These are phyloP conservation scores for Willowsia nigromaculata DNA, from an alignment of 2,888 invertebrate genomes.

Conservation along the genomic window DNA sequence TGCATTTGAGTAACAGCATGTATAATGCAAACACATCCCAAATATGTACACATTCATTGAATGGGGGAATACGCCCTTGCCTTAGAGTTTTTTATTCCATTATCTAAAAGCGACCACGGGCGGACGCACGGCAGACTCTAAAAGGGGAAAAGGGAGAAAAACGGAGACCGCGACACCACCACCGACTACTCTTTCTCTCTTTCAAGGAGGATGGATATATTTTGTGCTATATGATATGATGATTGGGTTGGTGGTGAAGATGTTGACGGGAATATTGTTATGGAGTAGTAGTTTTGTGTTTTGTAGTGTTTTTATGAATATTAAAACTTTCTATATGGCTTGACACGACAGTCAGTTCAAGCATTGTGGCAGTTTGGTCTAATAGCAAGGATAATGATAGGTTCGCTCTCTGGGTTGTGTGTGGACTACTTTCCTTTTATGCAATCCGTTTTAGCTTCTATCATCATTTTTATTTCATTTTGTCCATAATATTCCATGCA, in stretches of 20 bases:
- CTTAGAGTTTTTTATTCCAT: conserved; percentile 63
- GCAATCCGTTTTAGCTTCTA: neutral
- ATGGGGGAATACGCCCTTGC: conserved; percentile 67
- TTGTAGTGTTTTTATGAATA: conserved; percentile 8
- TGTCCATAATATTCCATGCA: neutral
- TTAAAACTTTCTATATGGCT: conserved; percentile 7
- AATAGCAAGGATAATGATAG: neutral
- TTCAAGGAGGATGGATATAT: no score
- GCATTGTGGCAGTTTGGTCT: neutral
- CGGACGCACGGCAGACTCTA: conserved; percentile 52
- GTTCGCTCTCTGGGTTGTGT: neutral
- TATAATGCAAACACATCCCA: conserved; percentile 34
- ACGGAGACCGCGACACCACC: conserved; percentile 12
- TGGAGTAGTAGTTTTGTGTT: neutral
- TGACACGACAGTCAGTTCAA: neutral
- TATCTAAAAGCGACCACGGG: conserved; percentile 62
- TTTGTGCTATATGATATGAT: conserved; percentile 13
- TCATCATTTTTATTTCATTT: neutral
- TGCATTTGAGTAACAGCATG: neutral
- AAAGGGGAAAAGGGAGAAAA: conserved; percentile 21
- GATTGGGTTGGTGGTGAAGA: neutral
- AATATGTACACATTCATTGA: conserved; percentile 43
- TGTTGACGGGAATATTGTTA: neutral
- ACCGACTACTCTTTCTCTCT: neutral
- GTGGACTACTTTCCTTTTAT: neutral